Evolutionary conservation across 92 coral and sea anemone species (phyloP).

Genomic region (Paragorgia papillata): DNA sequence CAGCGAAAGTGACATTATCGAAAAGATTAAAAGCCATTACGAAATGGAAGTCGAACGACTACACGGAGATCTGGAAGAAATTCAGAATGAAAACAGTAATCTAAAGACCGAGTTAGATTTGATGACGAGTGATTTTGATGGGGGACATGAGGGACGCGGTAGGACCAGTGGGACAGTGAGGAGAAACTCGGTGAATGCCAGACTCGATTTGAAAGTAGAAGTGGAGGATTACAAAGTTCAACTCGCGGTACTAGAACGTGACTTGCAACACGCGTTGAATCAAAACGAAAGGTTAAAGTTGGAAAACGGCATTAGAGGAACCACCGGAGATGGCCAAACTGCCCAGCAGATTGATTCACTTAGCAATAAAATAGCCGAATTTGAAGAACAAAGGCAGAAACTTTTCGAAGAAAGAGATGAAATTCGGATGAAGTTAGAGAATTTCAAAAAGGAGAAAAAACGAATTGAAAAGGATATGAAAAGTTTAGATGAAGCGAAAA

Average conservation of each 20-base stretch:
- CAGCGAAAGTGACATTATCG: slow-evolving; percentile 25
- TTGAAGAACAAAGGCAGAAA: background rate
- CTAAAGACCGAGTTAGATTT: slow-evolving; percentile 85
- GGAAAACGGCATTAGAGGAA: slow-evolving; percentile 1
- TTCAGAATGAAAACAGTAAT: slow-evolving; percentile 79
- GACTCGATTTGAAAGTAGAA: slow-evolving; percentile 35
- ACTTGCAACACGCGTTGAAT: slow-evolving; percentile 36
- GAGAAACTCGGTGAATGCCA: slow-evolving; percentile 15
- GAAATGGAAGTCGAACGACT: slow-evolving; percentile 67
- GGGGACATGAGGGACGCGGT: slow-evolving; percentile 10
- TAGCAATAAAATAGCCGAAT: background rate
- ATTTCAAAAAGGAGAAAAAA: slow-evolving; percentile 37
- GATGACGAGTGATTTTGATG: slow-evolving; percentile 73
- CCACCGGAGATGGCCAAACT: background rate
- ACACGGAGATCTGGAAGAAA: slow-evolving; percentile 73
- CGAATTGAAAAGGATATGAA: slow-evolving; percentile 9
- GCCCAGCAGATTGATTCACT: background rate
- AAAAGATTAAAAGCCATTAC: slow-evolving; percentile 38
- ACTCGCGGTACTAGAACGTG: slow-evolving; percentile 57
- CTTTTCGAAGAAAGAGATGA: slow-evolving; percentile 9
- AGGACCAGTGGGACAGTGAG: slow-evolving; percentile 15
- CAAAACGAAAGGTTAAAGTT: slow-evolving; percentile 35
- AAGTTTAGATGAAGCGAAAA: slow-evolving; percentile 19
- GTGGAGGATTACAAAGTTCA: slow-evolving; percentile 47
- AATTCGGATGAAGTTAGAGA: slow-evolving; percentile 41